A percentile compares a stretch with the other conserved stretches of the same genome.
Conservation (phyloP, 1,140 invertebrate species). For the Panulirus ornatus region DNA sequence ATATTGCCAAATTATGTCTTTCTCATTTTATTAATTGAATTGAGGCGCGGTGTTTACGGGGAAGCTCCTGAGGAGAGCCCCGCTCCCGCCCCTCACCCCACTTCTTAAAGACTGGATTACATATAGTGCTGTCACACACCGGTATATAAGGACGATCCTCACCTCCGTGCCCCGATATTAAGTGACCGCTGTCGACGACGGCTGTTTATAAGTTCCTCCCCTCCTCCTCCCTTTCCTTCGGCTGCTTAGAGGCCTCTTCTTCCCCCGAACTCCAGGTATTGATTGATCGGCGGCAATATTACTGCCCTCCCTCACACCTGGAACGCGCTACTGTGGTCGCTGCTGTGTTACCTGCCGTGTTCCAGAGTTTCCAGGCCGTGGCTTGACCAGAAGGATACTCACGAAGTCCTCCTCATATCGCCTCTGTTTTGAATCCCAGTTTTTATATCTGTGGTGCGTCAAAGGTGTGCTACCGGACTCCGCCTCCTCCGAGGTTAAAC, state of each 20-base stretch:
- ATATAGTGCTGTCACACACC: not conserved
- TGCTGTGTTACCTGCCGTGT: no score
- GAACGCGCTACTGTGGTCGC: no score
- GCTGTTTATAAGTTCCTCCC: not conserved
- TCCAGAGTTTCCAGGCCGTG: no score
- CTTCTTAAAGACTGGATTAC: no score
- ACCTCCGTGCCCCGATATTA: not conserved
- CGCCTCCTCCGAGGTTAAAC: no score
- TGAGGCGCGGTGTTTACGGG: conserved; percentile 35
- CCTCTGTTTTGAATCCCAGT: no score
- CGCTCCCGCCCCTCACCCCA: no score
- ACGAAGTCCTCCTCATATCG: no score
- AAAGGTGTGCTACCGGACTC: no score
- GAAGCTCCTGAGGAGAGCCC: not conserved
- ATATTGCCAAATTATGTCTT: conserved; percentile 34
- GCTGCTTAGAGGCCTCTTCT: not conserved
- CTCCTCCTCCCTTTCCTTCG: not conserved
- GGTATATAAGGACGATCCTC: not conserved
- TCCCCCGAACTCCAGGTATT: not conserved
- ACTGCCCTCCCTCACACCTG: conserved; percentile 1
- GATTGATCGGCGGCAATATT: conserved; percentile 27
- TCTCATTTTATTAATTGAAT: conserved; percentile 42
- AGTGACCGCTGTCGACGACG: not conserved
- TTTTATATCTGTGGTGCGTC: no score
- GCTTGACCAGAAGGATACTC: no score